phyloP scores from a whole-genome alignment of 2,113 vertebrate genomes.

The Caranx melampygus region DNA sequence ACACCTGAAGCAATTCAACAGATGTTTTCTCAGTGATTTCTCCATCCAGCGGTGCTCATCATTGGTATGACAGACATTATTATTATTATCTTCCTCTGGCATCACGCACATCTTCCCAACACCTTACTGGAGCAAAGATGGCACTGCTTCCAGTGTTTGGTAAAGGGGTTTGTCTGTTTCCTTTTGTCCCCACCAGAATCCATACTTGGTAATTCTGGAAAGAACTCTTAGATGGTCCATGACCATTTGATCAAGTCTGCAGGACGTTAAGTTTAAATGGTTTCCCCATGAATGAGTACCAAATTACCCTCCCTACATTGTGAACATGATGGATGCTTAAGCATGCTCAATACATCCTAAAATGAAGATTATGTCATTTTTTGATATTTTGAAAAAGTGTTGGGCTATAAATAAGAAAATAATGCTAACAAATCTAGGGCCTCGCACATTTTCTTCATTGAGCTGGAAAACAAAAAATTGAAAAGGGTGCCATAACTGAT shows the following conservation, averaged over 20 bases:
- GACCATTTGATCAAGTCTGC: no score
- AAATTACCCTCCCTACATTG: no score
- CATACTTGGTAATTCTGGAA: no score
- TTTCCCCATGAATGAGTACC: background rate
- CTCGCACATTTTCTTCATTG: background rate
- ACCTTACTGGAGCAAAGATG: slow-evolving; percentile 38
- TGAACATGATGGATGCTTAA: background rate
- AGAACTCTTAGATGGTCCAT: no score
- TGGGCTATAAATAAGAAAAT: background rate
- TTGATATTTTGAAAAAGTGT: background rate
- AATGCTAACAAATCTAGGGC: background rate
- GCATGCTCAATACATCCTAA: background rate
- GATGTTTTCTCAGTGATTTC: slow-evolving; percentile 4
- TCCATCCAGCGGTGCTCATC: slow-evolving; percentile 5
- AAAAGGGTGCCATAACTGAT: slow-evolving; percentile 44
- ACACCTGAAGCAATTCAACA: background rate
- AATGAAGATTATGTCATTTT: background rate
- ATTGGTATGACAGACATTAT: background rate
- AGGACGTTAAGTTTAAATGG: no score
- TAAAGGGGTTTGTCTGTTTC: no score
- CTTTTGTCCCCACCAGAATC: no score
- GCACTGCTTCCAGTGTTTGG: slow-evolving; percentile 17
- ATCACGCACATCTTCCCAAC: background rate
- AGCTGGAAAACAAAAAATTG: slow-evolving; percentile 11
- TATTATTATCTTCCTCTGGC: slow-evolving; percentile 9